These are phyloP conservation scores for Mellivora capensis DNA, from an alignment of 2,113 vertebrate species.

Conservation along the genomic window DNA sequence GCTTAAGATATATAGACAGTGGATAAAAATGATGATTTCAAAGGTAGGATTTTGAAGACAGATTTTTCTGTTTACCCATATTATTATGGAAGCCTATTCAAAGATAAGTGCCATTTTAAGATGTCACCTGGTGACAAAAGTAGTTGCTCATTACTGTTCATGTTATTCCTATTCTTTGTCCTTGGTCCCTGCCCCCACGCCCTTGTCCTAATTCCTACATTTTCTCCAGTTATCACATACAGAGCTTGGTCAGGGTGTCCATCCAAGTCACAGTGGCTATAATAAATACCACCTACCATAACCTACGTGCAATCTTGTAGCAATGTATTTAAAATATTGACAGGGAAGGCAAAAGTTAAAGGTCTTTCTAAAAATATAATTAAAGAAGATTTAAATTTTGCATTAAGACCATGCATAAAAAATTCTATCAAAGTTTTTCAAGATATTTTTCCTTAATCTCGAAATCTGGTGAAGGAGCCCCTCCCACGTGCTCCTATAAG, in stretches of 20 bases:
- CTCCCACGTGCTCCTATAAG: neutral
- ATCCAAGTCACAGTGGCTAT: neutral
- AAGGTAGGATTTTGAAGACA: neutral
- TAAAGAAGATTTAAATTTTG: neutral
- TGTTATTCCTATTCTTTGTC: neutral
- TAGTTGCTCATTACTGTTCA: neutral
- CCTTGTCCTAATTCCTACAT: neutral
- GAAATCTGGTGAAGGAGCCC: neutral
- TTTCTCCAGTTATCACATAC: neutral
- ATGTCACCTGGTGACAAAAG: neutral
- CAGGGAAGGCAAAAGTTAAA: neutral
- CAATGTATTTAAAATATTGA: neutral
- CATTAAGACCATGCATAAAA: neutral
- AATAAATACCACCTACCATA: neutral
- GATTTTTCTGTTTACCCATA: neutral
- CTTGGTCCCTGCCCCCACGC: neutral
- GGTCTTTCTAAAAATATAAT: neutral
- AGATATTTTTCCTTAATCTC: neutral
- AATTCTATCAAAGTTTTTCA: neutral
- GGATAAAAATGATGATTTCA: neutral
- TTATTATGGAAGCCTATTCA: neutral
- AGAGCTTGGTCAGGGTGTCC: neutral
- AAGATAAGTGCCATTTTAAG: neutral
- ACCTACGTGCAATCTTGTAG: neutral
- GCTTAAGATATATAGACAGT: neutral